phyloP scores from a whole-genome alignment of 1,140 invertebrate genomes.

The silkworm (Bombyx mori) region ASM3026992v2 NC_085116.1:186001-186500 shows the following conservation, averaged over 20 bases:
- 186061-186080: not conserved
- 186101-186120: not conserved
- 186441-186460: constrained; percentile 15
- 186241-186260: constrained; percentile 74
- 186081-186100: not conserved
- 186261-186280: not conserved
- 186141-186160: not conserved
- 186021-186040: not conserved
- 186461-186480: constrained; percentile 17
- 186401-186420: constrained; percentile 35
- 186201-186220: constrained; percentile 87
- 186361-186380: constrained; percentile 45
- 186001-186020: not conserved
- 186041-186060: constrained; percentile 18
- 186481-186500: constrained; percentile 9
- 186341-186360: constrained; percentile 47
- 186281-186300: not conserved
- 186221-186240: constrained; percentile 92
- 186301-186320: not conserved
- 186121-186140: not conserved
- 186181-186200: constrained; percentile 81
- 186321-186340: constrained; percentile 29
- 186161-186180: constrained; percentile 69
- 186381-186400: constrained; percentile 31
- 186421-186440: constrained; percentile 27